Conservation (phyloP, 2,888 invertebrate genomes). For the Tricholauxania praeusta region DNA sequence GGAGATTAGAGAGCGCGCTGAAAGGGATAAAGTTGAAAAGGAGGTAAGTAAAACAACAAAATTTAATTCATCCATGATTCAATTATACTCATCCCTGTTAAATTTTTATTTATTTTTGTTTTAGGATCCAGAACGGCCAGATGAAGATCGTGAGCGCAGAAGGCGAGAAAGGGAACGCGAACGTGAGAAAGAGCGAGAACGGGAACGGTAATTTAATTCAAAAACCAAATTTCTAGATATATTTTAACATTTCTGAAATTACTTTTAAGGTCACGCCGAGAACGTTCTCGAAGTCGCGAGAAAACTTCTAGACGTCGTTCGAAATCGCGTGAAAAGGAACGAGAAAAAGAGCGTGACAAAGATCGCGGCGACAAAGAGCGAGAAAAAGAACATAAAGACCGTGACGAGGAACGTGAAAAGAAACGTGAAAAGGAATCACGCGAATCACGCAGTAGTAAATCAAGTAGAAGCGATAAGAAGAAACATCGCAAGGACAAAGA, state of each 20-base stretch:
- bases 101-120: neutral
- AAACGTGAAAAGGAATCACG: constrained; percentile 70
- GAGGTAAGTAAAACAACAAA: constrained; percentile 63
- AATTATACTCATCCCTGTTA: neutral
- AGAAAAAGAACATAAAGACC: constrained; percentile 53
- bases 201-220: constrained; percentile 47
- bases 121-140: constrained; percentile 51
- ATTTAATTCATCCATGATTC: neutral
- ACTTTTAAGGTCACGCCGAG: constrained; percentile 47
- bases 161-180: constrained; percentile 57
- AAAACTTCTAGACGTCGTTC: constrained; percentile 73
- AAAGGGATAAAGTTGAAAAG: constrained; percentile 69
- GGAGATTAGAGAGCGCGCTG: constrained; percentile 57
- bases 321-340: constrained; percentile 69
- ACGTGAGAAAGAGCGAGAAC: constrained; percentile 58
- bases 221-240: neutral
- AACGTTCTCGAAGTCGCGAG: constrained; percentile 59
- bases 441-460: constrained; percentile 63
- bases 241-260: neutral
- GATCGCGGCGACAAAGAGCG: constrained; percentile 47
- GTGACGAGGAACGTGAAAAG: constrained; percentile 71
- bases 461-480: constrained; percentile 72
- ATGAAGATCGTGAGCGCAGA: constrained; percentile 59
- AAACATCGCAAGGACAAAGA: constrained; percentile 82
- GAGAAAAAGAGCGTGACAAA: constrained; percentile 45